Percentiles rank a stretch among this genome's conserved stretches.
These are phyloP conservation scores for Rhinolophus ferrumequinum DNA, from an alignment of 2,113 vertebrate genomes.

Conservation along the genomic window DNA sequence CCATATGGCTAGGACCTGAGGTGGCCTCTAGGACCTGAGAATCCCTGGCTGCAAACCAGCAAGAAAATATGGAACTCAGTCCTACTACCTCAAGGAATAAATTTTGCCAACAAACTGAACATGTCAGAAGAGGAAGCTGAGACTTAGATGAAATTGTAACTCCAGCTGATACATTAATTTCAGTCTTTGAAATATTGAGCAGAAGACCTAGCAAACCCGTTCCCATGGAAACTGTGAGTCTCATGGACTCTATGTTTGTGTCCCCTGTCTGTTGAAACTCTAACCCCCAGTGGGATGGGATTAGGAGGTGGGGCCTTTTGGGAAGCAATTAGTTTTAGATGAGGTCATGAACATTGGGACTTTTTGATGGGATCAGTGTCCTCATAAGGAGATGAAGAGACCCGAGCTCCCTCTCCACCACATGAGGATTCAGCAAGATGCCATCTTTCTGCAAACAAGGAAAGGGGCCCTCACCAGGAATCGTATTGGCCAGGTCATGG, in stretches of 20 bases:
- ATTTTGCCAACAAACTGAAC: neutral
- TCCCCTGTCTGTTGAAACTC: fast-evolving
- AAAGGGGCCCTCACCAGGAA: neutral
- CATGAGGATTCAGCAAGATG: neutral
- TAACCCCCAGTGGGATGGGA: fast-evolving
- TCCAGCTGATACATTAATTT: neutral
- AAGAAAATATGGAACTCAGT: neutral
- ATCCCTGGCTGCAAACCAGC: neutral
- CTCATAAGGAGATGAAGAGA: neutral
- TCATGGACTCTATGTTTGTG: neutral
- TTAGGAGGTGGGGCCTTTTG: neutral
- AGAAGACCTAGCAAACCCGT: neutral
- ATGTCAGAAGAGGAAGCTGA: fast-evolving
- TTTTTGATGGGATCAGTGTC: neutral
- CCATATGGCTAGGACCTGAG: fast-evolving
- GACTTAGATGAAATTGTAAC: neutral
- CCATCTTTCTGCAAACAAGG: neutral
- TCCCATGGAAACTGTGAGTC: neutral
- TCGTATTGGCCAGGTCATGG: neutral
- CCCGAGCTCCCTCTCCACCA: neutral
- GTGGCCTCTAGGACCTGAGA: neutral
- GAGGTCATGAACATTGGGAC: neutral
- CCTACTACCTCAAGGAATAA: neutral
- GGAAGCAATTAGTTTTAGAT: neutral
- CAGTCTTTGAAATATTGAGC: neutral